A percentile compares a stretch with the other conserved stretches of the same genome.
Conservation (phyloP, 2,888 invertebrate species). For the Eupithecia abbreviata region DNA sequence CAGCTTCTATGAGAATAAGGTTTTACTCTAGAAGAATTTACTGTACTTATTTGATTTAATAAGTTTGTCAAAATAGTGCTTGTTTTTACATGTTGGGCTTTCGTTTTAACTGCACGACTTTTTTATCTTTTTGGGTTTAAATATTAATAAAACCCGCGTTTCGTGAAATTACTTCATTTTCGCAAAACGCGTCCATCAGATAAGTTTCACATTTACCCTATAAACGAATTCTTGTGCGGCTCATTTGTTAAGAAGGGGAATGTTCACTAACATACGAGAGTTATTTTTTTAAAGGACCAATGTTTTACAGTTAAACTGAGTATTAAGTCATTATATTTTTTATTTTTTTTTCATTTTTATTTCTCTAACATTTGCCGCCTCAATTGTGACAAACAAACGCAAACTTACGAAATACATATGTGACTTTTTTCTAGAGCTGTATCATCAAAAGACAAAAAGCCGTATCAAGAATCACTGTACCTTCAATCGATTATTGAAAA, state of each 20-base stretch:
- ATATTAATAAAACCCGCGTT: conserved; percentile 17
- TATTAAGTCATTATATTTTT: neutral
- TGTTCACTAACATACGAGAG: neutral
- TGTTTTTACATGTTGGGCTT: neutral
- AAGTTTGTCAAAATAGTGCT: neutral
- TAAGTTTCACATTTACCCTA: conserved; percentile 4
- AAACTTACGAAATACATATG: no score
- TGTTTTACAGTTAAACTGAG: neutral
- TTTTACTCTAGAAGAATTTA: no score
- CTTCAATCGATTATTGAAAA: conserved; percentile 67
- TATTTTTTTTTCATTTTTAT: neutral
- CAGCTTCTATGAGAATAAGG: no score
- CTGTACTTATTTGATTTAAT: neutral
- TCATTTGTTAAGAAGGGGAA: neutral
- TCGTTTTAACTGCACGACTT: conserved; percentile 24
- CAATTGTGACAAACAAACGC: no score
- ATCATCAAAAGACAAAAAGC: conserved; percentile 13
- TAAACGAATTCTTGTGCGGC: neutral
- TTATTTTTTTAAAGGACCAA: neutral
- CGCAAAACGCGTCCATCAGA: conserved; percentile 31
- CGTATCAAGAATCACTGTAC: conserved; percentile 33
- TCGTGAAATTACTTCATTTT: conserved; percentile 33
- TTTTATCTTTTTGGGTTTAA: conserved; percentile 16
- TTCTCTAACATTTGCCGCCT: neutral
- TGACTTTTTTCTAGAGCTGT: neutral